Conservation (phyloP, 2,113 vertebrate species). For the Lontra canadensis region DNA sequence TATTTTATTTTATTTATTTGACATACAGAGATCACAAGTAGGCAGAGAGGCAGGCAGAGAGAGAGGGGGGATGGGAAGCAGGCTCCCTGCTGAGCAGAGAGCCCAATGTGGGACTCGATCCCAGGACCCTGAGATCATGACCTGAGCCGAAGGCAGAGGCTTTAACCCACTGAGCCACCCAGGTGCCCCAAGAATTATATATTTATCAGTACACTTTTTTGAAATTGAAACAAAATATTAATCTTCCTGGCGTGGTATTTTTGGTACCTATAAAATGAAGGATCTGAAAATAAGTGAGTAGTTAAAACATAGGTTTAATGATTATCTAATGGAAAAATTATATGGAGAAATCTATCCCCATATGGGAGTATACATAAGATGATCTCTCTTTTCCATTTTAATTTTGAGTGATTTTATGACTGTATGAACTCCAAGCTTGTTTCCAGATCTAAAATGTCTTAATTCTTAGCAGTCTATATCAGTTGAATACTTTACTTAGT, state of each 20-base stretch:
- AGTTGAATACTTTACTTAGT: neutral
- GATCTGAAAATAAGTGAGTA: neutral
- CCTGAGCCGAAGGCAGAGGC: no score
- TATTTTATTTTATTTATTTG: no score
- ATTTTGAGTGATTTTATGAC: neutral
- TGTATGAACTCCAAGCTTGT: neutral
- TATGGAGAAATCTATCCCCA: neutral
- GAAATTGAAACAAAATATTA: neutral
- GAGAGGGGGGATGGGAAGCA: no score
- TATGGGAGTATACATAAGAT: neutral
- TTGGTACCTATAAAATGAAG: neutral
- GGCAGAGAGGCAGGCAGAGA: no score
- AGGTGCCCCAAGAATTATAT: no score
- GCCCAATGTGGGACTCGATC: no score
- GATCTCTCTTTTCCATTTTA: neutral
- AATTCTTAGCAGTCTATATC: neutral
- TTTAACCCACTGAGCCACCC: no score
- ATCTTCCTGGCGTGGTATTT: neutral
- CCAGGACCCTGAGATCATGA: no score
- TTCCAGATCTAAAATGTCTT: neutral
- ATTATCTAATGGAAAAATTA: neutral
- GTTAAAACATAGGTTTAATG: neutral
- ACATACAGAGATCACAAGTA: no score
- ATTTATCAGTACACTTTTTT: neutral
- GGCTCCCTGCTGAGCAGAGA: no score